These are phyloP conservation scores for Thereva nobilitata DNA, from an alignment of 2,888 invertebrate genomes.

Conservation along the genomic window DNA sequence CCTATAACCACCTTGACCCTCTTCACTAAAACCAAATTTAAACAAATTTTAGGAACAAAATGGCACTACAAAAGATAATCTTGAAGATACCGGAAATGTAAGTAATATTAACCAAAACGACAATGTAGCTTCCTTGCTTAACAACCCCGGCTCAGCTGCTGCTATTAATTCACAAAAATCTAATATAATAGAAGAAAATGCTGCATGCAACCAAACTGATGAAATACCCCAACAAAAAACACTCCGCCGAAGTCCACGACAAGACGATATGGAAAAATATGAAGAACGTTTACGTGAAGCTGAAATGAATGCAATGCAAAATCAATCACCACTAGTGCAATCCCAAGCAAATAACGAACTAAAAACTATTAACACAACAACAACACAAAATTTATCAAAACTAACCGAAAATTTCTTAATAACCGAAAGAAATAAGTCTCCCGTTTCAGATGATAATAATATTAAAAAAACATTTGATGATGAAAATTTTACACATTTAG, in stretches of 20 bases:
- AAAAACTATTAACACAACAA: slow-evolving; percentile 7
- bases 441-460: too few species aligned
- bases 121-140: slow-evolving; percentile 6
- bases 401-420: too few species aligned
- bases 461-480: too few species aligned
- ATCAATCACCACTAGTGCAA: slow-evolving; percentile 9
- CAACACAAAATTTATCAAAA: slow-evolving; percentile 3
- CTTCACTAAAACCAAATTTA: too few species aligned
- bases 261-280: slow-evolving; percentile 53
- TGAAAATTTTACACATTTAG: too few species aligned
- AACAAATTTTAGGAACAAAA: too few species aligned
- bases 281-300: slow-evolving; percentile 50
- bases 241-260: slow-evolving; percentile 55
- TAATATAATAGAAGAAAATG: slow-evolving; percentile 46
- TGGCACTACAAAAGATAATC: too few species aligned
- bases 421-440: too few species aligned
- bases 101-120: slow-evolving; percentile 38
- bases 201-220: slow-evolving; percentile 1
- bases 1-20: too few species aligned
- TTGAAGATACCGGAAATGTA: slow-evolving; percentile 39
- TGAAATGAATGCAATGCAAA: not conserved
- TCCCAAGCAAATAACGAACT: not conserved
- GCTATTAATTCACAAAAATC: slow-evolving; percentile 39
- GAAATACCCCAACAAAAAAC: slow-evolving; percentile 38
- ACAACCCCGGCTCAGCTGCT: not conserved